Base-by-base conservation (phyloP, 1,140 invertebrate genomes). In the Meteorus sp. region DNA sequence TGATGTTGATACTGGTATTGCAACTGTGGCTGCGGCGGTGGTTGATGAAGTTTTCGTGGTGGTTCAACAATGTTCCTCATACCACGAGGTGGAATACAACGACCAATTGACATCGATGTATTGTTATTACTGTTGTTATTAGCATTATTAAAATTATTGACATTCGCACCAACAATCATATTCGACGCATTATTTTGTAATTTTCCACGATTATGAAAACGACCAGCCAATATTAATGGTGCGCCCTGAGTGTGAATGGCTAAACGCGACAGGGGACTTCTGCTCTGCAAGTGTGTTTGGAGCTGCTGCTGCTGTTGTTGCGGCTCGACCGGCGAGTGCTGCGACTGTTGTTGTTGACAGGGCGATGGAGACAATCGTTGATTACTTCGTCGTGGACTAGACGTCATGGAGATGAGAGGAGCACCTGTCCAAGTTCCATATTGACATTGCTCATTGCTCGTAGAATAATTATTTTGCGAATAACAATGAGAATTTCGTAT, bases 211-310 rank as follows among this genome's bases (percentile, higher is more conserved):
- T 70, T 73, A 53, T 72, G 70, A 60, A 83, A 83, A 61, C 83
- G 81, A 31, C 85, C 84, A 54, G 86, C 78, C 17, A 90, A 79
- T 60, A 91, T 89, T 29, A 92, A 76, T 5, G 89, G 89, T 33
- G 87, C 87, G 15, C 89, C 89, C 67, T 90, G 88, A 20, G 89
- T 87, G 70, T 91, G 89, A 63, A 88, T 86, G 2, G 89, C 89
- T 52, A 91, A 74, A 64, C 88, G 78, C 0, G 85, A 81, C 31
- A 88, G 75, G 6, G 85, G 85, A 65, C 77, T 82, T 51, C 82
- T 77, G 45, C 70, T 78, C 11, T 72, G 71, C 64, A 71, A 63
- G 63, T 77, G 69, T 59, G 61, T 33, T 51, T 63, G 56, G 39
- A 68, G 35, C 63, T 68, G 69, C 59, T 65, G 62, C 50, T 62